These are phyloP conservation scores for Athene noctua DNA, from an alignment of 2,113 vertebrate genomes.

Conservation along the genomic window DNA sequence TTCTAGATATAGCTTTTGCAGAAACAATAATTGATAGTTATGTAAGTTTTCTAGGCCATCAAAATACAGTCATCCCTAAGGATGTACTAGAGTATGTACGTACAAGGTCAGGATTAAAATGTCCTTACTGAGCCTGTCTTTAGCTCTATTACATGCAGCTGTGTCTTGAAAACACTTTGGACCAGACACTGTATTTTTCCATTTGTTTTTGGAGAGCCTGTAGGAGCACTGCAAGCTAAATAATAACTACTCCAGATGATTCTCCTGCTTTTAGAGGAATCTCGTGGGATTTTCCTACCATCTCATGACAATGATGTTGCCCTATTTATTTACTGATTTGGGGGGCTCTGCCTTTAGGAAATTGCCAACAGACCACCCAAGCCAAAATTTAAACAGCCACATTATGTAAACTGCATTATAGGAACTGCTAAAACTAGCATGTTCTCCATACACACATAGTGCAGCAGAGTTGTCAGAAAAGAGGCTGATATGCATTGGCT, in stretches of 20 bases:
- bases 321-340: not conserved
- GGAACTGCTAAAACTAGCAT: not conserved
- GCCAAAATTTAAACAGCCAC: not conserved
- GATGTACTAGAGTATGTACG: not conserved
- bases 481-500: not conserved
- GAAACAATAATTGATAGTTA: not conserved
- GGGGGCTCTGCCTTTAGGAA: not conserved
- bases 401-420: not conserved
- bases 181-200: conserved; percentile 30
- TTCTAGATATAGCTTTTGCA: not conserved
- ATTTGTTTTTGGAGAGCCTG: not conserved
- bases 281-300: not conserved
- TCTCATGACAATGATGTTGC: not conserved
- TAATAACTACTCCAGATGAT: not conserved
- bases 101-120: conserved; percentile 41
- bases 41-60: conserved; percentile 51
- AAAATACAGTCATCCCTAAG: conserved; percentile 5
- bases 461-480: not conserved
- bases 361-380: not conserved
- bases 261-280: not conserved
- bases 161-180: not conserved
- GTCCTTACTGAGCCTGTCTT: conserved; percentile 18
- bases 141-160: not conserved
- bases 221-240: not conserved
- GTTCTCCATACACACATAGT: not conserved